Percentiles rank a stretch among this genome's conserved stretches.
These are phyloP conservation scores for Eubucco bourcierii DNA, from an alignment of 2,113 vertebrate species.

Conservation along the genomic window DNA sequence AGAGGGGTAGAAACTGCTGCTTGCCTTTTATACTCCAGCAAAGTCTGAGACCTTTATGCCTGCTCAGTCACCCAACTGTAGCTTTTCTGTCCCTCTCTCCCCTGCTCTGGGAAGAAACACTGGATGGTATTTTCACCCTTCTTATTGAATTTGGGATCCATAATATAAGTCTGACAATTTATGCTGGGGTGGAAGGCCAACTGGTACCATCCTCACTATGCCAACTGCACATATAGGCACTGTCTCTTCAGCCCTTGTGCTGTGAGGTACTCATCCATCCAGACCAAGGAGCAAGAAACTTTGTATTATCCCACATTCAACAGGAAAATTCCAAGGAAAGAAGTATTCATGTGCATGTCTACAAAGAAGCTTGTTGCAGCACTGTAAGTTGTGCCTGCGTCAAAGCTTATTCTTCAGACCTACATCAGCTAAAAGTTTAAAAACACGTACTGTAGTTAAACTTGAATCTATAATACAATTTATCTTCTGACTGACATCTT, in stretches of 20 bases:
- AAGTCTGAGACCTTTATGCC: background rate
- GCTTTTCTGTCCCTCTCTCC: background rate
- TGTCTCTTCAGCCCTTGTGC: background rate
- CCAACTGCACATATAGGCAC: background rate
- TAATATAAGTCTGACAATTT: accelerated
- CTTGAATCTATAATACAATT: background rate
- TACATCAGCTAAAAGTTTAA: background rate
- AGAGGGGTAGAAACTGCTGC: background rate
- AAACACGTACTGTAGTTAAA: background rate
- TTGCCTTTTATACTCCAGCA: background rate
- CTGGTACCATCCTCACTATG: background rate
- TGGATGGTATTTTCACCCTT: background rate
- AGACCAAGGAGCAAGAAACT: background rate
- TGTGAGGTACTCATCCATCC: accelerated
- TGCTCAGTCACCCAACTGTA: background rate
- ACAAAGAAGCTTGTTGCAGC: background rate
- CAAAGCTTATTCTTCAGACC: background rate
- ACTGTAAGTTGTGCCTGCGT: background rate
- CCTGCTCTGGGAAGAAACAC: background rate
- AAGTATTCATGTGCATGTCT: background rate
- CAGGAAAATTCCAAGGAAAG: background rate
- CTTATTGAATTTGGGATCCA: background rate
- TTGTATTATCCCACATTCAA: background rate
- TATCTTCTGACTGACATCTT: background rate
- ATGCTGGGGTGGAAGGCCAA: background rate